phyloP scores from a whole-genome alignment of 2,888 invertebrate species.

The Agapetus fuscipes region DNA sequence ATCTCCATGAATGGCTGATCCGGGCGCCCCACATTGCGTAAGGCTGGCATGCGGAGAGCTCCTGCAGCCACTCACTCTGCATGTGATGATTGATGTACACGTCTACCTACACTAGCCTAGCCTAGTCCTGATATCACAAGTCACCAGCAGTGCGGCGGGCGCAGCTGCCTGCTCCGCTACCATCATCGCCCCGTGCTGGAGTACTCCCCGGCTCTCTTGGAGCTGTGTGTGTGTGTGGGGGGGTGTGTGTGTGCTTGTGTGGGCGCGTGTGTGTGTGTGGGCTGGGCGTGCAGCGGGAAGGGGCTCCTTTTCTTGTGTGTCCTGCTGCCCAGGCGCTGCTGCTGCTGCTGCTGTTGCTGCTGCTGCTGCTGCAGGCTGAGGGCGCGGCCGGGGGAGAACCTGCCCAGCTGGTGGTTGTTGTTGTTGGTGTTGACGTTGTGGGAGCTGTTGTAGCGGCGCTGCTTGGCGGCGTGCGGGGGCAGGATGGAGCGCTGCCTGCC shows the following conservation, averaged over 20 bases:
- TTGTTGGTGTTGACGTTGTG: conserved; percentile 27
- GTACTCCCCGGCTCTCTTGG: neutral
- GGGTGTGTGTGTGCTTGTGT: neutral
- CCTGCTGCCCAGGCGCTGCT: neutral
- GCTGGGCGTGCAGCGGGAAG: no score
- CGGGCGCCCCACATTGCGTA: no score
- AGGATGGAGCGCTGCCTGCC: conserved; percentile 5
- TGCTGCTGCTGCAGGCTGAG: conserved; percentile 5
- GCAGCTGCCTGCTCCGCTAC: no score
- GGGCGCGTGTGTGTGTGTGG: neutral
- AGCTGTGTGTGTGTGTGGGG: neutral
- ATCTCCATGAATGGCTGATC: no score
- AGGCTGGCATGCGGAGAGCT: no score
- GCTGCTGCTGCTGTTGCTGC: neutral
- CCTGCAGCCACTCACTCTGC: no score
- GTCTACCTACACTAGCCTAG: no score
- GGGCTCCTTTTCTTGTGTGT: conserved; percentile 1
- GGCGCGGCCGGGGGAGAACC: conserved; percentile 14
- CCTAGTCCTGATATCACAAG: no score
- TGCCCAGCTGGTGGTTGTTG: conserved; percentile 5
- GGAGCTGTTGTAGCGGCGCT: conserved; percentile 30
- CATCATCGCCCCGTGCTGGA: neutral
- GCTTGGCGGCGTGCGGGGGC: conserved; percentile 26
- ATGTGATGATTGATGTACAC: no score
- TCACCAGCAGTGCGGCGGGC: no score